Evolutionary conservation across 2,888 invertebrate genomes (phyloP).

Genomic region (Drosophila monieri): DNA sequence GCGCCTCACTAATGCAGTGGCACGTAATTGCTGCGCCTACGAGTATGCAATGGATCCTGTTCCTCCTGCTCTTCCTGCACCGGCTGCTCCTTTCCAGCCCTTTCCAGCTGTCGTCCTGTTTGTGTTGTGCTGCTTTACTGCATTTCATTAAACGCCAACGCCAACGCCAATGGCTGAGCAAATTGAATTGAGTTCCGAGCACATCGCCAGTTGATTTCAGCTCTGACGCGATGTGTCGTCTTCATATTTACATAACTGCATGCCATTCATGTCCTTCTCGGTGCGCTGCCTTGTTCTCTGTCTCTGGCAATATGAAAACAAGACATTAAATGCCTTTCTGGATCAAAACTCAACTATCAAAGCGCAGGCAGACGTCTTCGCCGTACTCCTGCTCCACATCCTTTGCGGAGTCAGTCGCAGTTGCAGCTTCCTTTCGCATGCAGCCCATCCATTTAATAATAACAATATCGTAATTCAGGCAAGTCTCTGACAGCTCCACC

Average conservation of each 20-base stretch:
- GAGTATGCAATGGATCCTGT: slow-evolving; percentile 45
- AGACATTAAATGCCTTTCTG: slow-evolving; percentile 73
- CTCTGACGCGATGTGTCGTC: slow-evolving; percentile 63
- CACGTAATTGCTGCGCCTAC: slow-evolving; percentile 71
- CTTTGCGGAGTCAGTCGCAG: slow-evolving; percentile 10
- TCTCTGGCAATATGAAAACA: slow-evolving; percentile 54
- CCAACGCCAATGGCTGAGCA: slow-evolving; percentile 54
- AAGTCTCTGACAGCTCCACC: slow-evolving; percentile 67
- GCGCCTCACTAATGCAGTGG: slow-evolving; percentile 39
- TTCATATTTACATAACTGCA: slow-evolving; percentile 36
- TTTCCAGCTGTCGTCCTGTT: slow-evolving; percentile 9
- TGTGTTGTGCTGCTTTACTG: slow-evolving; percentile 12
- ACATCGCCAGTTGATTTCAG: slow-evolving; percentile 61
- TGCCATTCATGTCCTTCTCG: slow-evolving; percentile 4
- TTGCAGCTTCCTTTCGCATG: slow-evolving; percentile 36
- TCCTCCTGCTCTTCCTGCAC: slow-evolving; percentile 7
- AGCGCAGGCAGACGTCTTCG: slow-evolving; percentile 54
- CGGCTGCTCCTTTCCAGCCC: slow-evolving; percentile 4
- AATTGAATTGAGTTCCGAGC: slow-evolving; percentile 74
- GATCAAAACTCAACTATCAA: slow-evolving; percentile 73
- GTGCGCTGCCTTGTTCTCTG: slow-evolving; percentile 6
- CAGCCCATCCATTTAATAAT: slow-evolving; percentile 80
- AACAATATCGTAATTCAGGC: slow-evolving; percentile 81
- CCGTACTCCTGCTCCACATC: neutral
- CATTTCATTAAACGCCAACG: slow-evolving; percentile 52